Conservation (phyloP, 92 coral and sea anemone genomes). For the Porites cylindrica region DNA sequence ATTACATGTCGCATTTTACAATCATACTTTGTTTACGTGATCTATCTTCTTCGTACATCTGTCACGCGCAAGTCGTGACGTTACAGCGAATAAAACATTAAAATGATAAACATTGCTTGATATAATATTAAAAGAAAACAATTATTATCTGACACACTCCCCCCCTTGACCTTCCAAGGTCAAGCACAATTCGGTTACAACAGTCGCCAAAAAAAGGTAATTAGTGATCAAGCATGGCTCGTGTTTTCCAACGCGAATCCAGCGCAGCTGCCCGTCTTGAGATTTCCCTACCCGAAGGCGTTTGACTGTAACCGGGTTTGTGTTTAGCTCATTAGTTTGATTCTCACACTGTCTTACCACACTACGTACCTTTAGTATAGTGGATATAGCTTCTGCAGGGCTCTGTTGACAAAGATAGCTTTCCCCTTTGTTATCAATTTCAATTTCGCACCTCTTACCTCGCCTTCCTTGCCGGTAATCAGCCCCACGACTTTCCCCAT, state of each 20-base stretch:
- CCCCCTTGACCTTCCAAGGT: constrained; percentile 13
- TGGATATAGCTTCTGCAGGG: constrained; percentile 35
- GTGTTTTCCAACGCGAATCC: constrained; percentile 51
- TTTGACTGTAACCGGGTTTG: background rate
- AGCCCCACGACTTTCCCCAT: constrained; percentile 25
- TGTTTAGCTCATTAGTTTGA: background rate
- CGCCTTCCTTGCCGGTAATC: constrained; percentile 20
- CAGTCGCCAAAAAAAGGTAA: background rate
- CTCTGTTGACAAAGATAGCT: constrained; percentile 28
- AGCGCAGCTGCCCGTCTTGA: constrained; percentile 49
- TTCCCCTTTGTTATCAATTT: constrained; percentile 40
- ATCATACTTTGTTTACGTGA: constrained; percentile 3
- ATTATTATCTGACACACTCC: background rate
- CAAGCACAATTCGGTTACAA: background rate
- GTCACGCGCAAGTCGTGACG: background rate
- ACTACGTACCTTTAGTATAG: background rate
- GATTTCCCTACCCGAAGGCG: constrained; percentile 32
- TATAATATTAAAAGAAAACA: background rate
- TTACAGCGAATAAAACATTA: background rate
- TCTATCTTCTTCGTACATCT: background rate
- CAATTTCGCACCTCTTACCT: constrained; percentile 36
- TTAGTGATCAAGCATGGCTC: constrained; percentile 51
- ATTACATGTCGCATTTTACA: background rate
- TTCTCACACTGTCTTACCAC: background rate
- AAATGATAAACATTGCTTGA: background rate